phyloP scores from a whole-genome alignment of 1,140 invertebrate species.

The Nasonia vitripennis region DNA sequence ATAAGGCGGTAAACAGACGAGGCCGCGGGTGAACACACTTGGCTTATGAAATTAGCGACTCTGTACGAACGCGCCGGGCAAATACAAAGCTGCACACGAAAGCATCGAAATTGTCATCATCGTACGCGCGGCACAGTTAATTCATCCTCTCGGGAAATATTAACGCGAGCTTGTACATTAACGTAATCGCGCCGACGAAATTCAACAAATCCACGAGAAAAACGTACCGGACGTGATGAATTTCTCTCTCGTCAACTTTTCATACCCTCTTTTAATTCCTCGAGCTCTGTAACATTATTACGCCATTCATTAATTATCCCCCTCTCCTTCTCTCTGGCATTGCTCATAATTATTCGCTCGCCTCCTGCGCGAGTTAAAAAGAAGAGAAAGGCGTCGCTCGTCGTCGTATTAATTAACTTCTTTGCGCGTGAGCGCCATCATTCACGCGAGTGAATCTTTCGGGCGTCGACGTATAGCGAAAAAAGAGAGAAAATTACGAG shows the following conservation, averaged over 20 bases:
- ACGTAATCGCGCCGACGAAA: too few species aligned
- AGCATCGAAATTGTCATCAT: too few species aligned
- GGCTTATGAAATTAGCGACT: not conserved
- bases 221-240: too few species aligned
- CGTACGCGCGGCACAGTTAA: too few species aligned
- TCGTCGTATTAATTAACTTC: slow-evolving; percentile 16
- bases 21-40: not conserved
- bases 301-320: slow-evolving; percentile 12
- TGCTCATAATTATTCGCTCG: slow-evolving; percentile 24
- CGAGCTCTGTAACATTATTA: slow-evolving; percentile 11
- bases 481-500: too few species aligned
- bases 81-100: not conserved
- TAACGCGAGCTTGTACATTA: too few species aligned
- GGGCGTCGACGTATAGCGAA: not conserved
- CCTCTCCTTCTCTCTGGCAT: not conserved
- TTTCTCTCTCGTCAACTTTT: not conserved
- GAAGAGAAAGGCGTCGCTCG: not conserved
- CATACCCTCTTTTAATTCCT: not conserved
- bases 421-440: not conserved
- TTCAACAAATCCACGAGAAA: too few species aligned
- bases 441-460: not conserved
- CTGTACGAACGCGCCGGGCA: not conserved
- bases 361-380: not conserved
- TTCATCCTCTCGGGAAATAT: too few species aligned
- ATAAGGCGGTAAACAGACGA: not conserved